phyloP scores from a whole-genome alignment of 2,888 invertebrate species.

The Petrophora chlorosata region DNA sequence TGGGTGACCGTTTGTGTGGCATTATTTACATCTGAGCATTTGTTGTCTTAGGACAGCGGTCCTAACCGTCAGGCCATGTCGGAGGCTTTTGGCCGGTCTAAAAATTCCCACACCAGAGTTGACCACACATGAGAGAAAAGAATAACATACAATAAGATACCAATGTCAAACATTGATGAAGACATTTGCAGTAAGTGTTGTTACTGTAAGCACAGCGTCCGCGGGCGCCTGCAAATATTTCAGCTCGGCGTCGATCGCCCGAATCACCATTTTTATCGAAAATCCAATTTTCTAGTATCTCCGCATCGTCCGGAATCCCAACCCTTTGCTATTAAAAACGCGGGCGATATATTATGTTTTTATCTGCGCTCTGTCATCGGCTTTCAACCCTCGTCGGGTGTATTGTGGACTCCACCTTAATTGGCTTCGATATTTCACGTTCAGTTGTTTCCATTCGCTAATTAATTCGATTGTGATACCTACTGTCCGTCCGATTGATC shows the following conservation, averaged over 20 bases:
- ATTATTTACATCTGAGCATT: no score
- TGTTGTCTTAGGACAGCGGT: no score
- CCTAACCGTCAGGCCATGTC: no score
- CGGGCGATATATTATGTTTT: conserved; percentile 52
- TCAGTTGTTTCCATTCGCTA: conserved; percentile 13
- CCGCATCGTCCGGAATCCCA: conserved; percentile 31
- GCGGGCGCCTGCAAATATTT: conserved; percentile 32
- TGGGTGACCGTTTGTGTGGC: no score
- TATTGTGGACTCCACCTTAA: conserved; percentile 11
- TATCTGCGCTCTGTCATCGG: conserved; percentile 54
- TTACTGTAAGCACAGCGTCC: conserved; percentile 7
- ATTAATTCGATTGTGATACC: conserved; percentile 12
- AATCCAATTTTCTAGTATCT: conserved; percentile 58
- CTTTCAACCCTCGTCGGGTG: conserved; percentile 2
- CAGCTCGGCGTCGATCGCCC: conserved; percentile 29
- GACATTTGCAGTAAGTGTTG: no score
- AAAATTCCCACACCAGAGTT: no score
- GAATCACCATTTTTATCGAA: conserved; percentile 62
- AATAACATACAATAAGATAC: no score
- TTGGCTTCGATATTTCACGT: conserved; percentile 16
- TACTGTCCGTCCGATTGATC: neutral
- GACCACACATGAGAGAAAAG: no score
- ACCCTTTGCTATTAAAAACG: conserved; percentile 48
- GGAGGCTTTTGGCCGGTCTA: no score
- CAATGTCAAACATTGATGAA: no score